Conservation (phyloP, 2,888 invertebrate species). For the Apamea monoglypha region DNA sequence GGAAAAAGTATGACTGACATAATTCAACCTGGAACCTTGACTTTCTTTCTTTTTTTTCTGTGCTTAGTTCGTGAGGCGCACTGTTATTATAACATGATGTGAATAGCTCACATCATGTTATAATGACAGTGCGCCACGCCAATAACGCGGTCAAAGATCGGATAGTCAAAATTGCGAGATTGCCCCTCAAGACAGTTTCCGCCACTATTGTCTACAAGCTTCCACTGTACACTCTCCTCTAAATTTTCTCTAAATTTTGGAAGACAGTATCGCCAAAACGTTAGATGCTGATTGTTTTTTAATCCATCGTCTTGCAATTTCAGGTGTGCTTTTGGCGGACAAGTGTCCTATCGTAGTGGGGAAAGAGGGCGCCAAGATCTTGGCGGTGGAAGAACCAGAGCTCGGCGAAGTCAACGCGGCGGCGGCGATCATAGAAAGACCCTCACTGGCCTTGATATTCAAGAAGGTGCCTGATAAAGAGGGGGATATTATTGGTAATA, state of each 20-base stretch:
- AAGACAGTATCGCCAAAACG: background rate
- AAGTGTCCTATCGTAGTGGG: constrained; percentile 85
- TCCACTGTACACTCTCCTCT: too few species aligned
- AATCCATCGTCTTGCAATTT: background rate
- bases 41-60: background rate
- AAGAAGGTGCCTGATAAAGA: constrained; percentile 84
- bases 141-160: background rate
- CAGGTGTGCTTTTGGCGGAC: constrained; percentile 85
- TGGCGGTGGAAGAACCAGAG: constrained; percentile 82
- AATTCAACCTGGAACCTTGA: background rate
- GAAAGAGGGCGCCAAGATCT: constrained; percentile 77
- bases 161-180: background rate
- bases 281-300: background rate
- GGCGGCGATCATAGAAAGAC: constrained; percentile 81
- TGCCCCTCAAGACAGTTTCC: background rate
- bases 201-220: background rate
- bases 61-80: background rate
- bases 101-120: too few species aligned
- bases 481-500: constrained; percentile 82
- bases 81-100: background rate
- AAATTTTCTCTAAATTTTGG: background rate
- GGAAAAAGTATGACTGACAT: background rate
- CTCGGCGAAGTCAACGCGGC: constrained; percentile 75
- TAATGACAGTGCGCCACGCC: too few species aligned
- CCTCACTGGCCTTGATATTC: constrained; percentile 82